Evolutionary conservation across 64 coral and sea anemone species (phyloP).

Genomic region (Montipora capricornis): DNA sequence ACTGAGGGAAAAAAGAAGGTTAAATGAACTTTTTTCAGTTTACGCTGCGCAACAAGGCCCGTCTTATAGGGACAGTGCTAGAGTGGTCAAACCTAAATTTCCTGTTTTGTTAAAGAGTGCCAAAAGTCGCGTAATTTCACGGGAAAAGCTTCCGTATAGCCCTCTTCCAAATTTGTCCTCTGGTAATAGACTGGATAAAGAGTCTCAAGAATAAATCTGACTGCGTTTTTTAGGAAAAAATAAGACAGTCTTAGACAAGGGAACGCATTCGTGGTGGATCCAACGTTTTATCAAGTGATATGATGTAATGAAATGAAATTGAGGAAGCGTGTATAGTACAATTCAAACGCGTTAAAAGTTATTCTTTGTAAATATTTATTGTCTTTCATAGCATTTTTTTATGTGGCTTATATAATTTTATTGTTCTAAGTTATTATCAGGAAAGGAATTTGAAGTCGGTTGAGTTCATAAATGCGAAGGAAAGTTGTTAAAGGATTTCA

Average conservation of each 20-base stretch:
- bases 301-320: not conserved
- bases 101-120: conserved; percentile 80
- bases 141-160: not conserved
- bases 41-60: conserved; percentile 81
- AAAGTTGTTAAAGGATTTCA: not conserved
- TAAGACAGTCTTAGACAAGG: not conserved
- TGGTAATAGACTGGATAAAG: not conserved
- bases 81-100: conserved; percentile 71
- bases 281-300: not conserved
- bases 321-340: not conserved
- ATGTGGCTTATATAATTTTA: not conserved
- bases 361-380: not conserved
- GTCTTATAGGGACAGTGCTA: conserved; percentile 72
- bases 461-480: too few species aligned
- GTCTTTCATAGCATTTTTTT: not conserved
- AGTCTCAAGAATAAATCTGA: not conserved
- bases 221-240: not conserved
- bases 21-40: conserved; percentile 85
- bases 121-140: conserved; percentile 4
- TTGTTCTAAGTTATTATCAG: not conserved
- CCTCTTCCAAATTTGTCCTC: conserved; percentile 33
- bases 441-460: not conserved
- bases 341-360: too few species aligned
- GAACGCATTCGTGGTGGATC: not conserved
- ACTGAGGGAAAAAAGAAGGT: conserved; percentile 69